Conservation (phyloP, 2,797 vertebrate genomes). For the Dallia pectoralis region DNA sequence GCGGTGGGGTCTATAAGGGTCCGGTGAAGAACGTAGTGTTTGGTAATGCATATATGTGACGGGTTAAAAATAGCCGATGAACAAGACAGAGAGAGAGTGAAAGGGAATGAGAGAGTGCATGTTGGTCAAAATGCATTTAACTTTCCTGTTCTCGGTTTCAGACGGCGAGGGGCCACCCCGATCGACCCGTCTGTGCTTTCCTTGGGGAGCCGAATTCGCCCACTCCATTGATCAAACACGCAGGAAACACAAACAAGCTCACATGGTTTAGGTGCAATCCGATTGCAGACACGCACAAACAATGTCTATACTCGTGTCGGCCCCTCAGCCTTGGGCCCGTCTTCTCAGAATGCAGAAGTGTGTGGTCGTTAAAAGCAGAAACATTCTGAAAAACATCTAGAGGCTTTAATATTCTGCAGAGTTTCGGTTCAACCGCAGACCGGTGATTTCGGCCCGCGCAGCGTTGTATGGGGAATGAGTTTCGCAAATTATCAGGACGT, state of each 20-base stretch:
- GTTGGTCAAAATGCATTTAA: conserved; percentile 46
- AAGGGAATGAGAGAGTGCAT: neutral
- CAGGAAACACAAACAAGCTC: conserved; percentile 12
- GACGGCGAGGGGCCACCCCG: conserved; percentile 62
- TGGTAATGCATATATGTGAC: neutral
- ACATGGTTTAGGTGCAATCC: conserved; percentile 52
- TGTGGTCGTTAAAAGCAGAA: neutral
- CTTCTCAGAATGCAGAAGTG: conserved; percentile 12
- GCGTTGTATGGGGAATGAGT: neutral
- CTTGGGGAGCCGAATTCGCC: conserved; percentile 50
- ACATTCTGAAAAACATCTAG: neutral
- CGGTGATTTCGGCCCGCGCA: neutral
- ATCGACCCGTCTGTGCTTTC: conserved; percentile 42
- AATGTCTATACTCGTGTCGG: neutral
- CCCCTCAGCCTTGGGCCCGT: neutral
- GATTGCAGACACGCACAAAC: conserved; percentile 30
- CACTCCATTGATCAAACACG: neutral
- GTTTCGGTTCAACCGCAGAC: neutral
- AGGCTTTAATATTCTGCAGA: neutral
- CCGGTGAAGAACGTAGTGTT: neutral
- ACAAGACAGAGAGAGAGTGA: conserved; percentile 14
- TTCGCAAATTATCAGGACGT: neutral
- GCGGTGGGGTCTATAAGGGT: neutral
- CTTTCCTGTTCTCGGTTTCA: conserved; percentile 53
- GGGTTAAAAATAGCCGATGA: neutral